Percentiles rank a stretch among this genome's conserved stretches.
phyloP scores from a whole-genome alignment of 2,888 invertebrate species.

The Syrphus vitripennis region DNA sequence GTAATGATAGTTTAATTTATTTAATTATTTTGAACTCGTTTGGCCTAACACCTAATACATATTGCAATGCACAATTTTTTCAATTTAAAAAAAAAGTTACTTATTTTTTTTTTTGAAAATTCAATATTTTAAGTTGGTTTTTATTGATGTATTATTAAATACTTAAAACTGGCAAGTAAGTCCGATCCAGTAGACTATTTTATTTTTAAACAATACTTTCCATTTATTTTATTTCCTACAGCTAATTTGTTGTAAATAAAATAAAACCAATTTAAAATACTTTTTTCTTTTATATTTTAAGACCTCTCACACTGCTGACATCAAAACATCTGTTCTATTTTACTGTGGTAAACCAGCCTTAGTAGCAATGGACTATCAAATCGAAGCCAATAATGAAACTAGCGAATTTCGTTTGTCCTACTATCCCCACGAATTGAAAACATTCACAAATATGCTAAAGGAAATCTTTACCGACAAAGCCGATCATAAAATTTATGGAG shows the following conservation, averaged over 20 bases:
- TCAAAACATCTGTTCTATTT: conserved; percentile 92
- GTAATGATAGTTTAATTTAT: no score
- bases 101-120: no score
- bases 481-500: conserved; percentile 89
- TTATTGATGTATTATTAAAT: no score
- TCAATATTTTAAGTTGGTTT: no score
- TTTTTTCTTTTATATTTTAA: conserved; percentile 78
- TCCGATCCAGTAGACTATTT: no score
- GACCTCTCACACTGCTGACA: conserved; percentile 91
- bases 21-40: no score
- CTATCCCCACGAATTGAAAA: conserved; percentile 90
- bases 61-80: no score
- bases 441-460: conserved; percentile 87
- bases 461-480: conserved; percentile 86
- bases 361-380: conserved; percentile 91
- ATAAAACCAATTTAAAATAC: not conserved
- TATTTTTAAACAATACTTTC: no score
- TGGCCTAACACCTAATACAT: no score
- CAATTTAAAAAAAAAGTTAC: no score
- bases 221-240: not conserved
- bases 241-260: not conserved
- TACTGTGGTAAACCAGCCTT: conserved; percentile 89
- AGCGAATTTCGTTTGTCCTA: conserved; percentile 94
- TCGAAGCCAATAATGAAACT: conserved; percentile 83
- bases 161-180: no score